These are phyloP conservation scores for Parnassius orleans DNA, from an alignment of 2,888 invertebrate genomes.

Conservation along the genomic window DNA sequence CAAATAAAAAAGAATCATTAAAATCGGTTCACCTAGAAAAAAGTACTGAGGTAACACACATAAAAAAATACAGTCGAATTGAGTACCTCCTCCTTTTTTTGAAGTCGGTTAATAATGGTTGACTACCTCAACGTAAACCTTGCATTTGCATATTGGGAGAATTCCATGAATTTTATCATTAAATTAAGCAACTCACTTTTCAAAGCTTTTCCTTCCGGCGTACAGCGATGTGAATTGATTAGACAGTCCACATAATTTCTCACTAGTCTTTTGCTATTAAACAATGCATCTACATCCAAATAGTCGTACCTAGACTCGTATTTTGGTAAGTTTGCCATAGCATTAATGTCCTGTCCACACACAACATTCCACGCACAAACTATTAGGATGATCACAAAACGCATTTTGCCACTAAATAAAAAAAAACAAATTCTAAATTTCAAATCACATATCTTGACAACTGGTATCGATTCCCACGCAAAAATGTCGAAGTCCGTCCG, in stretches of 20 bases:
- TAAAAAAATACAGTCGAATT: too few species aligned
- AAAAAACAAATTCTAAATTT: conserved; percentile 24
- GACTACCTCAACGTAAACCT: not conserved
- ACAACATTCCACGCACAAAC: conserved; percentile 51
- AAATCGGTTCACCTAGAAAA: too few species aligned
- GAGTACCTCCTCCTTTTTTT: too few species aligned
- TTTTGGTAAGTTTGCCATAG: conserved; percentile 64
- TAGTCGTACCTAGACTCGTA: conserved; percentile 84
- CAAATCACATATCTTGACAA: conserved; percentile 29
- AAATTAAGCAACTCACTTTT: conserved; percentile 82
- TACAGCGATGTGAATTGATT: conserved; percentile 84
- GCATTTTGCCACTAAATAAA: conserved; percentile 47
- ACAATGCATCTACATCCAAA: conserved; percentile 84
- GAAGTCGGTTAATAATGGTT: not conserved
- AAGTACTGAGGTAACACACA: too few species aligned
- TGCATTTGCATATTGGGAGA: not conserved
- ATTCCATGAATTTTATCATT: not conserved
- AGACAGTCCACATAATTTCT: conserved; percentile 87
- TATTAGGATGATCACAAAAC: conserved; percentile 53
- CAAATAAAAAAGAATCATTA: too few species aligned
- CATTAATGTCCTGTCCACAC: conserved; percentile 53
- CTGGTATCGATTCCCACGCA: conserved; percentile 31
- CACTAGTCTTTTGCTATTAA: conserved; percentile 85
- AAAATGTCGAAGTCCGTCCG: conserved; percentile 43
- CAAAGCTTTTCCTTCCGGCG: conserved; percentile 86